phyloP scores from a whole-genome alignment of 2,113 vertebrate species.

The Pygoscelis adeliae region DNA sequence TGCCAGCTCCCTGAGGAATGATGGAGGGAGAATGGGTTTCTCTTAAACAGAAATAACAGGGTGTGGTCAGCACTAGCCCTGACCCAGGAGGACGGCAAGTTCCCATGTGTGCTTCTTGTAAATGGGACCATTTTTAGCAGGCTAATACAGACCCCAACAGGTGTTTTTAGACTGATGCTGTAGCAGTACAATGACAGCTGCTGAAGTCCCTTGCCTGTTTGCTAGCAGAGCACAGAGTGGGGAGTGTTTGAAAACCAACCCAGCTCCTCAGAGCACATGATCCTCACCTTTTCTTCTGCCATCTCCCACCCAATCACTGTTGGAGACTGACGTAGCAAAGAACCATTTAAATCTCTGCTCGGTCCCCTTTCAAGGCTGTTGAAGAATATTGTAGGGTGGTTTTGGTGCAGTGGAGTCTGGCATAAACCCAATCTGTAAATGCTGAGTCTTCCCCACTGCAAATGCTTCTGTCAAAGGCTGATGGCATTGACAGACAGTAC shows the following conservation, averaged over 20 bases:
- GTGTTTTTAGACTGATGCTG: background rate
- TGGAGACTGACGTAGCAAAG: background rate
- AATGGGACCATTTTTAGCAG: background rate
- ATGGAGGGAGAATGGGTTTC: background rate
- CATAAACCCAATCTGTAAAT: background rate
- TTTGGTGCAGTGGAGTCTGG: background rate
- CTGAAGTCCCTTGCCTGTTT: background rate
- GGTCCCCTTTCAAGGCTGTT: accelerated
- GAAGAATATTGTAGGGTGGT: background rate
- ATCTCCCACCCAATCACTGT: accelerated
- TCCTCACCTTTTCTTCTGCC: background rate
- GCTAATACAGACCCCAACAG: accelerated
- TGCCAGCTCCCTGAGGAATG: background rate
- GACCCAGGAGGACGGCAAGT: background rate
- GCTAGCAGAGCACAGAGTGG: background rate
- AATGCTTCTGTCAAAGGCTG: background rate
- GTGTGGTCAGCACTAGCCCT: background rate
- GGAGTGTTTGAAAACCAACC: background rate
- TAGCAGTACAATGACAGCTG: background rate
- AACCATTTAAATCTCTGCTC: background rate
- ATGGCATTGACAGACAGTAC: background rate
- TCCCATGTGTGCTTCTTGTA: background rate
- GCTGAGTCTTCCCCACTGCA: background rate
- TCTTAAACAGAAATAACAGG: background rate
- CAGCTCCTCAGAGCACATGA: background rate